Conservation (phyloP, 2,797 vertebrate genomes). For the Galaxias olidus region DNA sequence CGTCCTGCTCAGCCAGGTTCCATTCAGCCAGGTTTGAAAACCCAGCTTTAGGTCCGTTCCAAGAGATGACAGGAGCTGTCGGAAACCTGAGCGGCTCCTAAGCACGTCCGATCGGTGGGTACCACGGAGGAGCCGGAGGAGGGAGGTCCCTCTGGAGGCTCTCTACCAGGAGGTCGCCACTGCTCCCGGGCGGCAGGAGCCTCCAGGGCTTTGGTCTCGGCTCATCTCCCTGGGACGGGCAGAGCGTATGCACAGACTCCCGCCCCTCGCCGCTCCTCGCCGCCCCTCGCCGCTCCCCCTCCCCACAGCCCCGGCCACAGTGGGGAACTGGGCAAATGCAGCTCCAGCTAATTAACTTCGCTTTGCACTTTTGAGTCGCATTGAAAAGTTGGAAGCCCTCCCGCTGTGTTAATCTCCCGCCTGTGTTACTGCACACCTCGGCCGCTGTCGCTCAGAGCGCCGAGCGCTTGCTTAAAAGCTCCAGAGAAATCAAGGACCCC, state of each 20-base stretch:
- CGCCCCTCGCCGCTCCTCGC: conserved; percentile 17
- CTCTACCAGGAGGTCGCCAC: conserved; percentile 19
- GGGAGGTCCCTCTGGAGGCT: conserved; percentile 24
- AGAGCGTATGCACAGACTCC: conserved; percentile 40
- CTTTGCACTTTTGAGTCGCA: conserved; percentile 39
- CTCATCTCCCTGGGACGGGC: conserved; percentile 36
- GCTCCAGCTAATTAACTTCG: conserved; percentile 56
- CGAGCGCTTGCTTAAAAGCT: too few relatives aligned
- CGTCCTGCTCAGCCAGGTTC: not conserved
- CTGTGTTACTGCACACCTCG: conserved; percentile 6
- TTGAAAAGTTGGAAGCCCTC: conserved; percentile 13
- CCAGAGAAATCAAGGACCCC: too few relatives aligned
- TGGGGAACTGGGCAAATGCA: conserved; percentile 40
- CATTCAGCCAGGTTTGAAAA: not conserved
- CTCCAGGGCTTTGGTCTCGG: conserved; percentile 35
- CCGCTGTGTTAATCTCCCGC: conserved; percentile 30
- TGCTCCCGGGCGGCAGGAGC: conserved; percentile 49
- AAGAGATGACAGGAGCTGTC: not conserved
- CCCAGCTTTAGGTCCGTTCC: conserved; percentile 1
- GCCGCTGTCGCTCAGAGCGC: too few relatives aligned
- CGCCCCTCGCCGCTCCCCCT: conserved; percentile 19
- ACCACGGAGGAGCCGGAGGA: conserved; percentile 7
- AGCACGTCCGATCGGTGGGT: conserved; percentile 16
- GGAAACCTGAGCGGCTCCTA: not conserved
- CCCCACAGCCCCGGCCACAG: conserved; percentile 29